Evolutionary conservation across 2,888 invertebrate species (phyloP).

Genomic region (Bugulina stolonifera): DNA sequence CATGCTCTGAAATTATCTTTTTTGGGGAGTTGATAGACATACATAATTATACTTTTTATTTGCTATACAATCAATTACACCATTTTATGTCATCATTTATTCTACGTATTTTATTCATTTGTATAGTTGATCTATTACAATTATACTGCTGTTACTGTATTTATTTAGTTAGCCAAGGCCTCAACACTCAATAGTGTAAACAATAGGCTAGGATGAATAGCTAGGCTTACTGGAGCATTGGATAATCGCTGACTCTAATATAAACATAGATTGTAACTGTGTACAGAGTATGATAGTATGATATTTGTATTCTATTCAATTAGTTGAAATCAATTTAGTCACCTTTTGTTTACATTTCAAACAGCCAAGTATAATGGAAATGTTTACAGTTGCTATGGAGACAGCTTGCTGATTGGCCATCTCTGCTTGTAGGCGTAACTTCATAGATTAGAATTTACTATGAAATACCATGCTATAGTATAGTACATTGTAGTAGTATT

Average conservation of each 20-base stretch:
- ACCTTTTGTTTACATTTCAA: neutral
- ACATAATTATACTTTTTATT: no score
- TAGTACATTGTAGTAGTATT: neutral
- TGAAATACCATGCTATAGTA: neutral
- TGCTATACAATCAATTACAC: no score
- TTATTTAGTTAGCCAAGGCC: no score
- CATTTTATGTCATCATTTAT: no score
- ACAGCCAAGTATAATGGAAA: neutral
- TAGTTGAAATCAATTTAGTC: neutral
- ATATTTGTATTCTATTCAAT: neutral
- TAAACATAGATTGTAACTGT: neutral
- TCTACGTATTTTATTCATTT: no score
- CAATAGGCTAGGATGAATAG: no score
- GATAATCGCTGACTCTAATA: neutral
- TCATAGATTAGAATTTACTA: neutral
- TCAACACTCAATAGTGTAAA: no score
- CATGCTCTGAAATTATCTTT: no score
- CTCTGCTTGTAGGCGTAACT: neutral
- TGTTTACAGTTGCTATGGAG: slow-evolving; percentile 18
- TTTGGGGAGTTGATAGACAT: no score
- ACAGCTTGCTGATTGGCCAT: neutral
- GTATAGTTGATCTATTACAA: no score
- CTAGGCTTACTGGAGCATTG: neutral
- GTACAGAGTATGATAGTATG: neutral
- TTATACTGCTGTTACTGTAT: no score